Evolutionary conservation across 2,888 invertebrate species (phyloP), one percentile per base, ranked within the genome.

Genomic region (Papilio gigon): DNA sequence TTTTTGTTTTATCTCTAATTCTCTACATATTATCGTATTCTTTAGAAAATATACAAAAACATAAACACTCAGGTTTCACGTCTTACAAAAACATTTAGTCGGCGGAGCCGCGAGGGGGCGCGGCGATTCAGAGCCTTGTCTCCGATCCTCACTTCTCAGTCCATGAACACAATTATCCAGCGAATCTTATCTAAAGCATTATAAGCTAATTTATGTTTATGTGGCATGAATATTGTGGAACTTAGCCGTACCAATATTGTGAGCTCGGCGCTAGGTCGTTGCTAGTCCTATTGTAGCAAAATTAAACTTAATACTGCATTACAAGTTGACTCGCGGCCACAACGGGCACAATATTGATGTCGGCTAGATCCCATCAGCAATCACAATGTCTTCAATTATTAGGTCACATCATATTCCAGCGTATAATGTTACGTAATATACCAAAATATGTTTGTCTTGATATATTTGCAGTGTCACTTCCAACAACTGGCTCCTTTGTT

Each of bases 381-480:
- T 83, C 82, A 81, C 82, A 83, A 80, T 77, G 76, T 80, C 77
- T 77, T 77, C 73, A 74, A 74, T 77, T 80, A 77, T 84, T 85
- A 87, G 83, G 86, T 84, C 84, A 86, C 78, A 82, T 84, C 82
- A 79, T 79, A 73, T 73, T 73, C 73, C 84, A 83, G 89, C 86
- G 84, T 86, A 87, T 85, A 87, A 83, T 88, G 86, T 90, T 89
- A 90, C 90, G 22, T 47, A 22, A 92, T 91, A 91, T 92, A 90
- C 86, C 90, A 90, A 91, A 90, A 90, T 90, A 91, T 91, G 91
- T 90, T 90, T 90, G 89, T 91, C 90, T 91, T 90, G 91, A 91
- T 91, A 91, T 90, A 89, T 79, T 84, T 80, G 86, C 89, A 84
- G 84, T 79, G 77, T 76, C 76, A 78, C 75, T 81, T 85, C 80